Evolutionary conservation across 2,888 invertebrate species (phyloP).

Genomic region (Tetrapedia diversipes): DNA sequence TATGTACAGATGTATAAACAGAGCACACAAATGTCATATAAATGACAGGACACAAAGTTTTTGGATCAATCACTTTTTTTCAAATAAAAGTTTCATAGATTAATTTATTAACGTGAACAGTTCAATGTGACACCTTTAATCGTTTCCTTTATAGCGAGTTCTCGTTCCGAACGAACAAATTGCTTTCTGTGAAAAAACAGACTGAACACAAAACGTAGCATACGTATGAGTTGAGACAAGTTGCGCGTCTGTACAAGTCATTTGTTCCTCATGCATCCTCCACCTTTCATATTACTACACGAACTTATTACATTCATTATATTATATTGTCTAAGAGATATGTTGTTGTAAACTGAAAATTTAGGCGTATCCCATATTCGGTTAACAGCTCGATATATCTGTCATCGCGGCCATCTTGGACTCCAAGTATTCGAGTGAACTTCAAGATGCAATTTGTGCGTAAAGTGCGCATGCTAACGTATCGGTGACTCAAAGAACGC

Average conservation of each 20-base stretch:
- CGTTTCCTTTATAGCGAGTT: constrained; percentile 23
- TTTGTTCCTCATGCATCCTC: constrained; percentile 53
- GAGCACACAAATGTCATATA: neutral
- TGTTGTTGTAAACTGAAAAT: constrained; percentile 47
- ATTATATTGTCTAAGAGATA: constrained; percentile 24
- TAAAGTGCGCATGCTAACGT: constrained; percentile 47
- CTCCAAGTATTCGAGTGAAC: constrained; percentile 46
- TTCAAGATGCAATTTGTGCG: constrained; percentile 52
- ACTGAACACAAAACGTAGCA: constrained; percentile 55
- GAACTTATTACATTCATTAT: constrained; percentile 57
- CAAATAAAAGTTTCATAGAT: neutral
- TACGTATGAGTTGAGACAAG: constrained; percentile 62
- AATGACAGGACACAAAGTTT: neutral
- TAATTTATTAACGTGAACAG: constrained; percentile 17
- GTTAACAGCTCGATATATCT: constrained; percentile 73
- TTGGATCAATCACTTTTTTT: neutral
- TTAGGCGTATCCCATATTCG: constrained; percentile 77
- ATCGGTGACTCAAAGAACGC: constrained; percentile 48
- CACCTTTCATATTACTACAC: constrained; percentile 45
- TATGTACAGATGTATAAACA: constrained; percentile 2
- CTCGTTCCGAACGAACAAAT: constrained; percentile 16
- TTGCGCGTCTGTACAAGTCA: constrained; percentile 43
- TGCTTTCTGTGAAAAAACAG: constrained; percentile 44
- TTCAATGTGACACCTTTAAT: constrained; percentile 18
- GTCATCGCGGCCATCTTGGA: constrained; percentile 70